Percentiles rank a stretch among this genome's conserved stretches.
These are phyloP conservation scores for Himalopsyche anomala DNA, from an alignment of 2,888 invertebrate genomes.

Conservation along the genomic window DNA sequence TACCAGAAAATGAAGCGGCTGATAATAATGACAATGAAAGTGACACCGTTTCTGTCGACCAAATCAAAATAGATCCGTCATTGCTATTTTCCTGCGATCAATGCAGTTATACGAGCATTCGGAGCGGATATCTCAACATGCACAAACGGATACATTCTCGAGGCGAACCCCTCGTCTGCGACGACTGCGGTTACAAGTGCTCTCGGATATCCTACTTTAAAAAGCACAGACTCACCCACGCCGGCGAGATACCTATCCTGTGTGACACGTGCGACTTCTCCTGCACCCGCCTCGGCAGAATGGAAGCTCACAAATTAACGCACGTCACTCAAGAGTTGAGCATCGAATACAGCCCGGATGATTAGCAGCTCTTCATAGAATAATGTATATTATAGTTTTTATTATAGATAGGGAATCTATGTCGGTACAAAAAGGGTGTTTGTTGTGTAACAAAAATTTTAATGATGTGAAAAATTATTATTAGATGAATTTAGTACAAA, in stretches of 20 bases:
- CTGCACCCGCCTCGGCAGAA: conserved; percentile 48
- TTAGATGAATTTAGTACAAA: conserved; percentile 22
- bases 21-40: not conserved
- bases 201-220: conserved; percentile 58
- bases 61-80: conserved; percentile 19
- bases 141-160: conserved; percentile 59
- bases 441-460: not conserved
- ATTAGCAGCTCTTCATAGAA: not conserved
- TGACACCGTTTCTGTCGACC: not conserved
- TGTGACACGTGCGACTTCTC: conserved; percentile 59
- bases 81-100: conserved; percentile 57
- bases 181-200: conserved; percentile 62
- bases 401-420: not conserved
- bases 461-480: not conserved
- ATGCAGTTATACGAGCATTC: conserved; percentile 58
- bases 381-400: not conserved
- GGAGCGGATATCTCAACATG: conserved; percentile 59
- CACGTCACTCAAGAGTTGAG: conserved; percentile 50
- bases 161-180: conserved; percentile 56
- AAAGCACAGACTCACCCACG: conserved; percentile 59
- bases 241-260: conserved; percentile 21
- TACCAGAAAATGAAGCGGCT: not conserved
- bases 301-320: conserved; percentile 56
- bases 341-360: conserved; percentile 19
- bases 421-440: conserved; percentile 5